Conservation (phyloP, 2,888 invertebrate species). For the Andrena flavipes region DNA sequence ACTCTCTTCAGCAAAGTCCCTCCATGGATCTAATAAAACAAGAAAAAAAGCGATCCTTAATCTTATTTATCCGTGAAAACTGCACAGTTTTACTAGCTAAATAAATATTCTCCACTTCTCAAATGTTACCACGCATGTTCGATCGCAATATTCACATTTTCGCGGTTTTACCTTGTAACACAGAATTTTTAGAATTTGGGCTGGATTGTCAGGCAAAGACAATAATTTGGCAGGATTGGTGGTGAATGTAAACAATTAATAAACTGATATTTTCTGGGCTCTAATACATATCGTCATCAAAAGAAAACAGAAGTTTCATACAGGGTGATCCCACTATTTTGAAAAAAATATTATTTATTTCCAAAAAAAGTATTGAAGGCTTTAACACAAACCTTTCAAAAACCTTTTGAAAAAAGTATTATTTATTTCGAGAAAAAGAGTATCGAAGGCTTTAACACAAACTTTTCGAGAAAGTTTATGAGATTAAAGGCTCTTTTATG, state of each 20-base stretch:
- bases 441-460: not conserved
- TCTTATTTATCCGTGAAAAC: not conserved
- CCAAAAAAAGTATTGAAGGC: not conserved
- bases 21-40: conserved; percentile 20
- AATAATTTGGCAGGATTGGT: not conserved
- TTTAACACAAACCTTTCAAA: not conserved
- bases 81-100: not conserved
- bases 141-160: not conserved
- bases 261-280: not conserved
- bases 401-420: no score
- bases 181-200: not conserved
- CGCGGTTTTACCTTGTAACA: not conserved
- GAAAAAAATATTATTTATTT: no score
- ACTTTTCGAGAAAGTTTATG: not conserved
- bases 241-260: not conserved
- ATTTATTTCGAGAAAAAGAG: not conserved
- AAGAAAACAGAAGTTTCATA: not conserved
- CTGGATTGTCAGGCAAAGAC: not conserved
- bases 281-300: not conserved
- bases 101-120: not conserved
- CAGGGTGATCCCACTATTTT: not conserved
- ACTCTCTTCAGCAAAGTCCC: not conserved
- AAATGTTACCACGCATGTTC: not conserved
- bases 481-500: not conserved
- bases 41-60: not conserved